Conservation (phyloP, 2,888 invertebrate species). For the Mimas tiliae region DNA sequence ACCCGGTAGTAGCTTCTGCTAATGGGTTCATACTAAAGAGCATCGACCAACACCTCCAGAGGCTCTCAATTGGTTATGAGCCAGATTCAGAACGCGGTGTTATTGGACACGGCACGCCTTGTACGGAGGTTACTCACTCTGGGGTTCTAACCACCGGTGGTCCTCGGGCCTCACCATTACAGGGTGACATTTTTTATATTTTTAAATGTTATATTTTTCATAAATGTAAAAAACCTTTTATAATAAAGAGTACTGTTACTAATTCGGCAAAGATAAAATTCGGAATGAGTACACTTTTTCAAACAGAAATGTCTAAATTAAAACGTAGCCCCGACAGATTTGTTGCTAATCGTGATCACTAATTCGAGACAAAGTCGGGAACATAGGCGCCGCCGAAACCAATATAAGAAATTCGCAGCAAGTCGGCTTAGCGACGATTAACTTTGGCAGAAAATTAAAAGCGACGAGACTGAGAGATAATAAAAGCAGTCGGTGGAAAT, state of each 20-base stretch:
- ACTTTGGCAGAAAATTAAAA: constrained; percentile 75
- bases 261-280: background rate
- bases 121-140: no score
- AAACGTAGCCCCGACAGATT: constrained; percentile 4
- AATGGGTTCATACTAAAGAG: no score
- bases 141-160: no score
- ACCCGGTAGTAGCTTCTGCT: no score
- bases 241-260: background rate
- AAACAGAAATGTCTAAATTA: constrained; percentile 4
- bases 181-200: no score
- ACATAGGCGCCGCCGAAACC: constrained; percentile 52
- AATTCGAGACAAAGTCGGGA: constrained; percentile 35
- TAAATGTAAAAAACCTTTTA: no score
- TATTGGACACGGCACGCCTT: no score
- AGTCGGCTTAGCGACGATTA: constrained; percentile 63
- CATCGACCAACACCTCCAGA: no score
- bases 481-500: constrained; percentile 71
- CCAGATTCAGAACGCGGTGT: no score
- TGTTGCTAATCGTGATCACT: constrained; percentile 33
- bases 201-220: no score
- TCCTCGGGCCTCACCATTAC: no score
- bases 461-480: constrained; percentile 65
- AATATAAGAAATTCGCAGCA: constrained; percentile 61
- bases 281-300: background rate
- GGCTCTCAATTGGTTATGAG: no score